phyloP scores from a whole-genome alignment of 2,113 vertebrate genomes.

The Emydura subglobosa region DNA sequence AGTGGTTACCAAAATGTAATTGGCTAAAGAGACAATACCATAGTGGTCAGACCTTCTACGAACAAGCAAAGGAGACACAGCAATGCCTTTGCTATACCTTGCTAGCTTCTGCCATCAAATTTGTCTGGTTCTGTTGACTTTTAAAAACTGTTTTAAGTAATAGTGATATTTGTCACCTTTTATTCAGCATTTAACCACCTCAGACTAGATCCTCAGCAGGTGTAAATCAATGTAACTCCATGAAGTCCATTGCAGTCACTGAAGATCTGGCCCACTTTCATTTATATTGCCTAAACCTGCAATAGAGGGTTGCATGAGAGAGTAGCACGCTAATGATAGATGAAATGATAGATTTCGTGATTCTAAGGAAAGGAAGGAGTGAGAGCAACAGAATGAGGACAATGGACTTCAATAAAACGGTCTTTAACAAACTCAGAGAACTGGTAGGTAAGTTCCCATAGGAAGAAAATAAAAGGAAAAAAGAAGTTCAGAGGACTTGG shows the following conservation, averaged over 20 bases:
- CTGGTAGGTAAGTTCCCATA: too few relatives aligned
- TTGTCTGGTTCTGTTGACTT: background rate
- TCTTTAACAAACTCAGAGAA: too few relatives aligned
- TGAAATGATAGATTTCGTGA: too few relatives aligned
- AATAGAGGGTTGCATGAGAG: accelerated
- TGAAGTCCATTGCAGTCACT: background rate
- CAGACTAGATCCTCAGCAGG: too few relatives aligned
- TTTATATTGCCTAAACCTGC: accelerated
- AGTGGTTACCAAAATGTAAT: background rate
- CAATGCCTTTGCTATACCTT: background rate
- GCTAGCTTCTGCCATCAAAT: too few relatives aligned
- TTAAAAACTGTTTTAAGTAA: background rate
- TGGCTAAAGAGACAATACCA: background rate
- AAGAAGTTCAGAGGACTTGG: too few relatives aligned
- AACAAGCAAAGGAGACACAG: accelerated
- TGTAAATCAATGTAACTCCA: background rate
- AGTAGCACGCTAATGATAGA: background rate
- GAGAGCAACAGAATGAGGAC: too few relatives aligned
- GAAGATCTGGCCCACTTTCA: background rate
- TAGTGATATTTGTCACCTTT: background rate
- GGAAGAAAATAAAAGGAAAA: too few relatives aligned
- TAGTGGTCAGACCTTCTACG: background rate
- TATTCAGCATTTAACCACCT: background rate
- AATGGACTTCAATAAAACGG: too few relatives aligned
- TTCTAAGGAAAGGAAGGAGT: too few relatives aligned